Evolutionary conservation across 2,113 vertebrate species (phyloP).

Genomic region (Catharus minimus): DNA sequence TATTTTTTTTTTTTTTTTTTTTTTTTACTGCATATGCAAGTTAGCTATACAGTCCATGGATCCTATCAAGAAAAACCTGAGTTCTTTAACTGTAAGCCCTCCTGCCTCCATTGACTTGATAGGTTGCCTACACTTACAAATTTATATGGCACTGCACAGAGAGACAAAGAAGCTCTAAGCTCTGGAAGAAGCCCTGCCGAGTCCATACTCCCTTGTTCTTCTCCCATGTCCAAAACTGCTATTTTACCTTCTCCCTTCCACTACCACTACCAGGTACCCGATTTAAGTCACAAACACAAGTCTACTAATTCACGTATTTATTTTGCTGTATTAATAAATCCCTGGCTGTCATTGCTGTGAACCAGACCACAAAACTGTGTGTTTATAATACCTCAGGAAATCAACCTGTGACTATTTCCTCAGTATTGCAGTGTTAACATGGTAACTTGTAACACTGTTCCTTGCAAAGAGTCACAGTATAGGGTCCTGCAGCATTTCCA

Average conservation of each 20-base stretch:
- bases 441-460: neutral
- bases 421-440: neutral
- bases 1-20: neutral
- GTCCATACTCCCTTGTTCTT: neutral
- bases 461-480: neutral
- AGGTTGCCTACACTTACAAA: neutral
- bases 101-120: neutral
- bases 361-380: neutral
- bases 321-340: neutral
- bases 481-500: neutral
- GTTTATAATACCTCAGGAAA: neutral
- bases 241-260: neutral
- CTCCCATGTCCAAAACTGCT: neutral
- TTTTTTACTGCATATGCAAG: neutral
- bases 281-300: neutral
- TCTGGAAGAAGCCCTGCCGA: neutral
- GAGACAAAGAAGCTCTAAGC: neutral
- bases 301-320: neutral
- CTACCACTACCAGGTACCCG: neutral
- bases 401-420: neutral
- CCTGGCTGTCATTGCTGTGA: neutral
- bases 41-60: neutral
- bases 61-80: neutral
- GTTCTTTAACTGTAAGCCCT: neutral
- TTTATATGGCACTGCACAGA: neutral